phyloP scores from a whole-genome alignment of 2,888 invertebrate species.

The Agrilus biguttatus region DNA sequence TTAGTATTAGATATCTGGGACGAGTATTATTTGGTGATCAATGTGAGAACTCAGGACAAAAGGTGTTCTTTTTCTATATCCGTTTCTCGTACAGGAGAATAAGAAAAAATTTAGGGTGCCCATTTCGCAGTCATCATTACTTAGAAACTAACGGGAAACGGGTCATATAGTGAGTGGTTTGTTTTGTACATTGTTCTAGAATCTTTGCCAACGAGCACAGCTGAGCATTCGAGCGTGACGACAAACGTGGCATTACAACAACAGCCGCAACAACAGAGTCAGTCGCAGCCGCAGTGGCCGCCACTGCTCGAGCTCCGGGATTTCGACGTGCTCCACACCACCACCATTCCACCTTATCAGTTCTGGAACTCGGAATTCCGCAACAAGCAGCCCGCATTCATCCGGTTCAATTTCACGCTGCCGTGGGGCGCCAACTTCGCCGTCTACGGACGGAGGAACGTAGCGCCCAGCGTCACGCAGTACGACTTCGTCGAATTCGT shows the following conservation, averaged over 20 bases:
- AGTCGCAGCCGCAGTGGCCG: slow-evolving; percentile 60
- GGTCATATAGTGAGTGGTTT: too few species aligned
- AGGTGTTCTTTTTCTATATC: too few species aligned
- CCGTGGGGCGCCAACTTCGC: slow-evolving; percentile 92
- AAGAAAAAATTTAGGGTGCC: too few species aligned
- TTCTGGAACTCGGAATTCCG: slow-evolving; percentile 90
- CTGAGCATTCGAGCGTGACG: slow-evolving; percentile 48
- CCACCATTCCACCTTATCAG: slow-evolving; percentile 77
- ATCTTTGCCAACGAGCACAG: slow-evolving; percentile 57
- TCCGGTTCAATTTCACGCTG: slow-evolving; percentile 76
- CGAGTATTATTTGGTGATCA: too few species aligned
- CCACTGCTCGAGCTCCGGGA: slow-evolving; percentile 59
- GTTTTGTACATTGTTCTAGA: slow-evolving; percentile 35
- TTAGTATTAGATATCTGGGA: too few species aligned
- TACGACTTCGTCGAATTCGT: slow-evolving; percentile 95
- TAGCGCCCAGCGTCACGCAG: slow-evolving; percentile 90
- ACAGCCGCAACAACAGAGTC: slow-evolving; percentile 56
- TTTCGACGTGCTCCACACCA: slow-evolving; percentile 71
- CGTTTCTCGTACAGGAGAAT: too few species aligned
- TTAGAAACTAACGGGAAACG: too few species aligned
- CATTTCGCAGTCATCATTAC: too few species aligned
- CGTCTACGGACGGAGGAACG: slow-evolving; percentile 86
- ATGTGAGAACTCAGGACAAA: too few species aligned
- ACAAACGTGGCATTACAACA: slow-evolving; percentile 42
- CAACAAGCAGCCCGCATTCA: slow-evolving; percentile 80